Conservation (phyloP, 2,888 invertebrate genomes). For the Zelleria hepariella region DNA sequence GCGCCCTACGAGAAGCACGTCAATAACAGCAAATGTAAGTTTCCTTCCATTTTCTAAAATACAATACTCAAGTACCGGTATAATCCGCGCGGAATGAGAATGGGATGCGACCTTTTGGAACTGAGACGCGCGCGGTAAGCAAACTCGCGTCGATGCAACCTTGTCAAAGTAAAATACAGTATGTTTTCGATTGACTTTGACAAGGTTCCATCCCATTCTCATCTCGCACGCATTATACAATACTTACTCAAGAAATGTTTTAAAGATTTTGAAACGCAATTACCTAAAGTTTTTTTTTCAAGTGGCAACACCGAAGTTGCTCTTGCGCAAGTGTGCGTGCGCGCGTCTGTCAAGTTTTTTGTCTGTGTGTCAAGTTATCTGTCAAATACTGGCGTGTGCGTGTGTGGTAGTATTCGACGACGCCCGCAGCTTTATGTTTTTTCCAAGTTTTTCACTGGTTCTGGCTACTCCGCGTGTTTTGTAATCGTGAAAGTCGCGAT, state of each 20-base stretch:
- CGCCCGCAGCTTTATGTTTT: constrained; percentile 6
- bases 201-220: no score
- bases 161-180: no score
- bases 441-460: constrained; percentile 13
- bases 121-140: no score
- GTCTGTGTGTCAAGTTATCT: constrained; percentile 3
- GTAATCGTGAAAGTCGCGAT: constrained; percentile 18
- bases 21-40: constrained; percentile 66
- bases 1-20: constrained; percentile 67
- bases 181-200: no score
- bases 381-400: background rate
- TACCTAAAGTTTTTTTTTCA: background rate
- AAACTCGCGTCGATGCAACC: no score
- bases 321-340: constrained; percentile 6
- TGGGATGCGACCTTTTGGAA: no score
- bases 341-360: constrained; percentile 7
- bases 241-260: no score
- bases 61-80: background rate
- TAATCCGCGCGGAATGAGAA: no score
- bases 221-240: no score
- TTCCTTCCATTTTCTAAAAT: background rate
- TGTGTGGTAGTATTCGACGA: background rate
- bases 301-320: constrained; percentile 5
- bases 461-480: background rate
- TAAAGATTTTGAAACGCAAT: no score